These are phyloP conservation scores for Melospiza melodia DNA, from an alignment of 2,113 vertebrate species.

Conservation along the genomic window DNA sequence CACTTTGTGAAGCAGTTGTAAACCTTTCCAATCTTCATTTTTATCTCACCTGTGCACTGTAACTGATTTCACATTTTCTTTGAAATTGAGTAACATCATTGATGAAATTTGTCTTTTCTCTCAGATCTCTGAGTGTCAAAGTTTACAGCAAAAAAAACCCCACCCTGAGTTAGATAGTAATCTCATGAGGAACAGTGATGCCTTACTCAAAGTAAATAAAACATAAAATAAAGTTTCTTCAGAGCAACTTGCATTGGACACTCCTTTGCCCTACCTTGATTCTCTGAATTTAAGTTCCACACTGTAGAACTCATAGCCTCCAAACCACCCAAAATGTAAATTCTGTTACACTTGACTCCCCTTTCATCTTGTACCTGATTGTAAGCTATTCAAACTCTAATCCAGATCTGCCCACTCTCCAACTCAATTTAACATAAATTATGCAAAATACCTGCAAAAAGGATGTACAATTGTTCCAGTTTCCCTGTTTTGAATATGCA, in stretches of 20 bases:
- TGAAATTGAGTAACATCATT: neutral
- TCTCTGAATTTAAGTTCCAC: neutral
- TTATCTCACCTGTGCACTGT: neutral
- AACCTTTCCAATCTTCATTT: neutral
- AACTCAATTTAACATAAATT: neutral
- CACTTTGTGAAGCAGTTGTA: neutral
- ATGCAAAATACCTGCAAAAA: neutral
- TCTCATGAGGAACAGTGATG: neutral
- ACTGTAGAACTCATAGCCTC: neutral
- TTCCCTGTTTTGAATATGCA: neutral
- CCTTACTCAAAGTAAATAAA: neutral
- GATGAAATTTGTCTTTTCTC: neutral
- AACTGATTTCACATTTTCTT: neutral
- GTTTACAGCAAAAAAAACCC: neutral
- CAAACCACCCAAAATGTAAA: neutral
- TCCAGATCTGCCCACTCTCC: neutral
- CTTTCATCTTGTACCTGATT: neutral
- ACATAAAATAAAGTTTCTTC: neutral
- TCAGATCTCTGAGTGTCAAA: neutral
- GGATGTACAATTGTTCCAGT: neutral
- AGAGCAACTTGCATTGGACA: neutral
- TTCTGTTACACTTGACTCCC: neutral
- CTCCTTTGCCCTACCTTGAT: neutral
- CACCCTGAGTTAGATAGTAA: neutral
- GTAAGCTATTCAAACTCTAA: neutral